Evolutionary conservation across 2,113 vertebrate species (phyloP).

Genomic region (Parus major): DNA sequence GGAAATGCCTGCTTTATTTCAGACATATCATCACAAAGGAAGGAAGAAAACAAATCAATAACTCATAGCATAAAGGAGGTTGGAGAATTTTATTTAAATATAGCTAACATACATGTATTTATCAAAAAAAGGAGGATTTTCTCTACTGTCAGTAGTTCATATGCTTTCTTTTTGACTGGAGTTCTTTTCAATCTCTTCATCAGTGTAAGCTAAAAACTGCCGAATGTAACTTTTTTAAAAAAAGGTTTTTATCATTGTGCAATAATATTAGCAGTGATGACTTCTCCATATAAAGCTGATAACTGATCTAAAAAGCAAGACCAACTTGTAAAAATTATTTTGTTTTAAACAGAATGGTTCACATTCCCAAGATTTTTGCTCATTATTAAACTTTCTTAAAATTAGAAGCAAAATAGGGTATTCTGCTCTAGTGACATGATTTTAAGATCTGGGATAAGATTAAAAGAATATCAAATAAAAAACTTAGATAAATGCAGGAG

Average conservation of each 20-base stretch:
- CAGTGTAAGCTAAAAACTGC: not conserved
- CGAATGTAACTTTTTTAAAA: not conserved
- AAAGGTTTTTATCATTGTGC: fast-evolving
- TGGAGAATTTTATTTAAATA: not conserved
- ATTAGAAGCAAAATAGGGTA: not conserved
- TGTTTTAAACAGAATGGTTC: not conserved
- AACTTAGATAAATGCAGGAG: not conserved
- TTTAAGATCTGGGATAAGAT: not conserved
- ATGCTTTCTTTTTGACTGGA: not conserved
- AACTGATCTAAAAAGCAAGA: not conserved
- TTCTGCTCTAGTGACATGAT: not conserved
- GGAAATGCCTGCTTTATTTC: not conserved
- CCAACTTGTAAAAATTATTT: not conserved
- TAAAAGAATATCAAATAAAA: not conserved
- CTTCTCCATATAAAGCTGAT: not conserved
- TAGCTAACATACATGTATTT: not conserved
- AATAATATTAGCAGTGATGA: not conserved
- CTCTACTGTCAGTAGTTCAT: not conserved
- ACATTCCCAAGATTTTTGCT: not conserved
- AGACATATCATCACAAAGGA: not conserved
- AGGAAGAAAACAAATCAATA: not conserved
- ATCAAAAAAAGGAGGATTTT: not conserved
- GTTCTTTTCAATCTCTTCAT: not conserved
- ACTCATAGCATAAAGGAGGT: not conserved
- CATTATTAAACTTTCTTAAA: not conserved